Evolutionary conservation across 2,797 vertebrate genomes (phyloP).

Genomic region (Lindbergichthys nudifrons): DNA sequence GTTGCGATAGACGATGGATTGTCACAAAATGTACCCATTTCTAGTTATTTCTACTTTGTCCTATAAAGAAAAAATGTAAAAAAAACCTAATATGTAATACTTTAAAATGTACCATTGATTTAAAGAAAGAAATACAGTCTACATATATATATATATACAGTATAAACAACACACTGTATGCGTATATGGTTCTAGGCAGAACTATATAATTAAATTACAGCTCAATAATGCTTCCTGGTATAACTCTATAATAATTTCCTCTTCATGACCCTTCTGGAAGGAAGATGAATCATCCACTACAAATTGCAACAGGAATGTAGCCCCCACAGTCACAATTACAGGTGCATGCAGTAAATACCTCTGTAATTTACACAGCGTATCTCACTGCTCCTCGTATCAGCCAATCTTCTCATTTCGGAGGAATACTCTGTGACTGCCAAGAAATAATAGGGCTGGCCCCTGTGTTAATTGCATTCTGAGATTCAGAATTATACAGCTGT

Average conservation of each 20-base stretch:
- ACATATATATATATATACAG: neutral
- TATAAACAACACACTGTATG: neutral
- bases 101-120: neutral
- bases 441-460: slow-evolving; percentile 72
- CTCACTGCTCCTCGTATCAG: slow-evolving; percentile 60
- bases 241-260: slow-evolving; percentile 53
- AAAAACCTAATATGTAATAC: too few relatives aligned
- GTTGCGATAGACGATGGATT: too few relatives aligned
- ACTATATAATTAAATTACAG: slow-evolving; percentile 12
- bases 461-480: slow-evolving; percentile 80
- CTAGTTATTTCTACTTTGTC: too few relatives aligned
- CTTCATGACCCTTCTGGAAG: slow-evolving; percentile 43
- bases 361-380: slow-evolving; percentile 19
- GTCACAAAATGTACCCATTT: too few relatives aligned
- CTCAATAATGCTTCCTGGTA: slow-evolving; percentile 28
- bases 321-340: slow-evolving; percentile 27
- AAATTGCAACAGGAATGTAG: slow-evolving; percentile 8
- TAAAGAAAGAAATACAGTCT: neutral
- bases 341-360: slow-evolving; percentile 52
- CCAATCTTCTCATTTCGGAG: slow-evolving; percentile 72
- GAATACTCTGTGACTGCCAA: slow-evolving; percentile 60
- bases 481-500: slow-evolving; percentile 62
- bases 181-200: neutral
- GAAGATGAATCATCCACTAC: slow-evolving; percentile 26
- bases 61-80: too few relatives aligned